Evolutionary conservation across 1,140 invertebrate genomes (phyloP).

Genomic region (Lasioglossum baleicum): DNA sequence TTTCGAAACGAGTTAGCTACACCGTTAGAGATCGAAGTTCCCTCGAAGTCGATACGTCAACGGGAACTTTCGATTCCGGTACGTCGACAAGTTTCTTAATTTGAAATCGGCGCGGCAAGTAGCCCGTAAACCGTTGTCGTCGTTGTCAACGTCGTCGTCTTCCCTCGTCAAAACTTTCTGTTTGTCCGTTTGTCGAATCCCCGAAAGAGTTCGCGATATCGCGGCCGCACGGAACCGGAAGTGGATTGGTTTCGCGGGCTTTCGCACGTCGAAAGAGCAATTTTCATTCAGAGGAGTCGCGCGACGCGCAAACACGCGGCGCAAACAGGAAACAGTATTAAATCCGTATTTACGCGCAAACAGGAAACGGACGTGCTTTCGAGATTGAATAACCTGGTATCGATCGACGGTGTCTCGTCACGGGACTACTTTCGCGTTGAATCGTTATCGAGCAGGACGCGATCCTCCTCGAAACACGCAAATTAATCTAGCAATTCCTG

Average conservation of each 20-base stretch:
- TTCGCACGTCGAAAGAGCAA: conserved; percentile 53
- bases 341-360: conserved; percentile 63
- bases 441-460: background rate
- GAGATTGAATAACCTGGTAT: conserved; percentile 59
- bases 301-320: conserved; percentile 49
- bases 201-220: background rate
- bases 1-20: too few species aligned
- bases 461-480: background rate
- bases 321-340: conserved; percentile 65
- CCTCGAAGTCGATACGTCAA: too few species aligned
- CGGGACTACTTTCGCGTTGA: background rate
- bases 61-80: too few species aligned
- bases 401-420: conserved; percentile 25
- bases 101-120: background rate
- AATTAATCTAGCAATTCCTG: background rate
- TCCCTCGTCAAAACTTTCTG: background rate
- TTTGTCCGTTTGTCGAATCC: background rate
- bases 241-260: background rate
- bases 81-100: background rate
- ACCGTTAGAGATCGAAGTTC: too few species aligned
- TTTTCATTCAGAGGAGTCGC: conserved; percentile 52
- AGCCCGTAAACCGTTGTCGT: too few species aligned
- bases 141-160: background rate
- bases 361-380: conserved; percentile 58
- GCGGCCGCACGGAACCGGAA: background rate